phyloP scores from a whole-genome alignment of 2,797 vertebrate genomes.

The Enteromius unitaeniatus region DNA sequence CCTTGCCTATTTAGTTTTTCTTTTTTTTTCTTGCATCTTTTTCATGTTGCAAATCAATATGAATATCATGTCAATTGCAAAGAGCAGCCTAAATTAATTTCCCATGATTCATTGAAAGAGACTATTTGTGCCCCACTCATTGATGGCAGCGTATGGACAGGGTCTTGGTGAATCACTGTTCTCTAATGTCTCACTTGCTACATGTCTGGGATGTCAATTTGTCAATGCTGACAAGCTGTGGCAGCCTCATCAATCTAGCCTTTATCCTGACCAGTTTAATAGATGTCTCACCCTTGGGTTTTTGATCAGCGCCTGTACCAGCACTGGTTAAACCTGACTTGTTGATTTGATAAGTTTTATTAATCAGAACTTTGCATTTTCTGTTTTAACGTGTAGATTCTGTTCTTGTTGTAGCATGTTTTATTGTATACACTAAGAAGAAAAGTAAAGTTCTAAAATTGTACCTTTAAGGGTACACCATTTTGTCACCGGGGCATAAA shows the following conservation, averaged over 20 bases:
- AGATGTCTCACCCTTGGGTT: neutral
- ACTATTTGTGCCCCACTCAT: slow-evolving; percentile 62
- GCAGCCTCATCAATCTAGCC: slow-evolving; percentile 73
- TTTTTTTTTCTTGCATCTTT: slow-evolving; percentile 69
- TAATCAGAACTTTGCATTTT: neutral
- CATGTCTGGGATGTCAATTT: slow-evolving; percentile 77
- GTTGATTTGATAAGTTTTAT: neutral
- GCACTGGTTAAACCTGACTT: neutral
- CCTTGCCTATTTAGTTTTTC: slow-evolving; percentile 36
- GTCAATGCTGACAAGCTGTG: slow-evolving; percentile 75
- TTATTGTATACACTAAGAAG: neutral
- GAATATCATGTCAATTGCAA: slow-evolving; percentile 64
- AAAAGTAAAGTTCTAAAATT: neutral
- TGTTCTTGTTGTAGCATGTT: neutral
- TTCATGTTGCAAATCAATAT: slow-evolving; percentile 66
- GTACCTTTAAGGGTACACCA: neutral
- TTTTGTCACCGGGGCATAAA: neutral
- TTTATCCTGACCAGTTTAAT: slow-evolving; percentile 63
- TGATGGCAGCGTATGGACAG: slow-evolving; percentile 66
- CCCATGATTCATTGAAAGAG: slow-evolving; percentile 65
- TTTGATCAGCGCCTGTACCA: neutral
- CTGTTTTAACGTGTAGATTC: neutral
- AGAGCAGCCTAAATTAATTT: slow-evolving; percentile 74
- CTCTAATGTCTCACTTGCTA: slow-evolving; percentile 81
- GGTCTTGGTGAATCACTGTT: slow-evolving; percentile 75